Percentiles rank a stretch among this genome's conserved stretches.
These are phyloP conservation scores for Pseudopodoces humilis DNA, from an alignment of 2,113 vertebrate species.

Conservation along the genomic window DNA sequence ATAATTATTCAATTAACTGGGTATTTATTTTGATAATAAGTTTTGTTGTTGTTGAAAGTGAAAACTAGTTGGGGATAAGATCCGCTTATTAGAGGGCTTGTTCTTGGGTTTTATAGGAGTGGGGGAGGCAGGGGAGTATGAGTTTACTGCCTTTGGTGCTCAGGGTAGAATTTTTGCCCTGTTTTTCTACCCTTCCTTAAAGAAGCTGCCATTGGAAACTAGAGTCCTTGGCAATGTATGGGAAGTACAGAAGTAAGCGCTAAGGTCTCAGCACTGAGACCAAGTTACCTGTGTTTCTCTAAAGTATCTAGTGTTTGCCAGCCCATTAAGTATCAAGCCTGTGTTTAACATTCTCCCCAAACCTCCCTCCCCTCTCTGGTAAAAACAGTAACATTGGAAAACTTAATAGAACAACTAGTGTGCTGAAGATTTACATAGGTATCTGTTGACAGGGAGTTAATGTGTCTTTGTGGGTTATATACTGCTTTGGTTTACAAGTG, in stretches of 20 bases:
- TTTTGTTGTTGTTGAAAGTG: not conserved
- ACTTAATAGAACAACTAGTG: not conserved
- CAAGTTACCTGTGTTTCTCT: not conserved
- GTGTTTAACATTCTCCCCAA: not conserved
- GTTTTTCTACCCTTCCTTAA: not conserved
- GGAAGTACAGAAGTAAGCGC: not conserved
- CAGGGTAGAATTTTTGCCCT: not conserved
- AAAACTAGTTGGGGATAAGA: not conserved
- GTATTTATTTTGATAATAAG: slow-evolving; percentile 8
- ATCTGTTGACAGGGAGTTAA: not conserved
- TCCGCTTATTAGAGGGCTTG: not conserved
- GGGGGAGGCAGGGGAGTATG: not conserved
- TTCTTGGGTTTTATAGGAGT: not conserved
- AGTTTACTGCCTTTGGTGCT: not conserved
- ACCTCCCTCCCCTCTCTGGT: not conserved
- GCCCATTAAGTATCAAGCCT: not conserved
- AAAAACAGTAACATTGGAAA: not conserved
- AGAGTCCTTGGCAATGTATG: not conserved
- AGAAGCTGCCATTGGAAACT: not conserved
- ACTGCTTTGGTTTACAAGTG: not conserved
- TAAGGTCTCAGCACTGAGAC: not conserved
- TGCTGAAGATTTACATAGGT: not conserved
- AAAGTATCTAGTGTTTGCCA: not conserved
- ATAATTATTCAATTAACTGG: not conserved
- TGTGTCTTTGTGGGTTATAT: not conserved